phyloP scores from a whole-genome alignment of 2,113 vertebrate species.

The Tachysurus vachellii region DNA sequence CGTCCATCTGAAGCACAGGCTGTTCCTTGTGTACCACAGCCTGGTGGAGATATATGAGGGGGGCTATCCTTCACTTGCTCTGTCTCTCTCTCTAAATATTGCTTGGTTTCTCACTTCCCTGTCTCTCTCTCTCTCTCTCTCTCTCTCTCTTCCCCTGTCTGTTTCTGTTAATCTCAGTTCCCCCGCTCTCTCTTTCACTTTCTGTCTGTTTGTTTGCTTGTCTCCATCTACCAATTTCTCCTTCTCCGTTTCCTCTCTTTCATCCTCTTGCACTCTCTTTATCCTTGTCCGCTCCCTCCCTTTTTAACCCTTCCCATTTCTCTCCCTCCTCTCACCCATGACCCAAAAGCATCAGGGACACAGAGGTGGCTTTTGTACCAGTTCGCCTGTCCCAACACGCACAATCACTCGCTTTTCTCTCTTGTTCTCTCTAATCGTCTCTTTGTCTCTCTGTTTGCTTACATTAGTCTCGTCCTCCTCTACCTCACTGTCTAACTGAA shows the following conservation, averaged over 20 bases:
- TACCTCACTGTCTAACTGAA: background rate
- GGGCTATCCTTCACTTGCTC: conserved; percentile 34
- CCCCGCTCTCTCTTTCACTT: background rate
- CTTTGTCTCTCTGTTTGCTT: conserved; percentile 26
- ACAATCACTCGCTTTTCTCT: background rate
- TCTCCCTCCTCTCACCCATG: background rate
- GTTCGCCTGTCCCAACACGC: conserved; percentile 8
- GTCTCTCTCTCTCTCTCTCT: background rate
- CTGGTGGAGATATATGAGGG: conserved; percentile 47
- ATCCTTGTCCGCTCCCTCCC: fast-evolving
- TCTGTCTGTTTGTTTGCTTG: background rate
- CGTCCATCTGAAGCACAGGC: conserved; percentile 64
- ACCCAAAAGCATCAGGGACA: conserved; percentile 23
- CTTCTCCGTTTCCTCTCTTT: background rate
- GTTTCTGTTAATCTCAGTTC: background rate
- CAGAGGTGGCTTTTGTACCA: conserved; percentile 44
- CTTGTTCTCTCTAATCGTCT: background rate
- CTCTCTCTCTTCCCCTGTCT: background rate
- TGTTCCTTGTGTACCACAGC: conserved; percentile 52
- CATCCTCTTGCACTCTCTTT: background rate
- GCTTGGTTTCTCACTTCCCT: background rate
- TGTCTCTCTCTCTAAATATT: background rate
- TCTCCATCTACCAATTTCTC: background rate
- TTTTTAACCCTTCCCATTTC: background rate
- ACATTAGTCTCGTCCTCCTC: background rate